These are phyloP conservation scores for Drosophila elegans DNA, from an alignment of 1,140 invertebrate species.

Conservation along the genomic window DNA sequence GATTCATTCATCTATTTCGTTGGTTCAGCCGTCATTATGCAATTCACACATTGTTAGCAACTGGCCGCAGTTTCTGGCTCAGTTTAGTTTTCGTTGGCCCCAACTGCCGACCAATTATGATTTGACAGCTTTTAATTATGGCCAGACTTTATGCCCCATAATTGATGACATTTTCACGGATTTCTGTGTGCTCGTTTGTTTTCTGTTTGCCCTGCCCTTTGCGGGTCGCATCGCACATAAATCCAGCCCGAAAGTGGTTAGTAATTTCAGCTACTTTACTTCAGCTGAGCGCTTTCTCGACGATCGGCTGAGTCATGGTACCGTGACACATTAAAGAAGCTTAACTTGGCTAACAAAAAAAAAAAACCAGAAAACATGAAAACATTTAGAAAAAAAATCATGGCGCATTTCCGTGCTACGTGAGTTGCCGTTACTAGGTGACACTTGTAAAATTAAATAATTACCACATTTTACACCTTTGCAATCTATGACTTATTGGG, in stretches of 20 bases:
- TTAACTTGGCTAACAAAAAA: slow-evolving; percentile 3
- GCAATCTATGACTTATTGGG: neutral
- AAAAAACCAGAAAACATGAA: neutral
- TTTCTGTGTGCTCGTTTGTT: slow-evolving; percentile 24
- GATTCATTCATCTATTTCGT: slow-evolving; percentile 28
- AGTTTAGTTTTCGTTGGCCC: slow-evolving; percentile 5
- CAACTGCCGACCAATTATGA: slow-evolving; percentile 65
- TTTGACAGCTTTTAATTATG: slow-evolving; percentile 79
- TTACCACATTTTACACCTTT: neutral
- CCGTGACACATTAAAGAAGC: slow-evolving; percentile 56
- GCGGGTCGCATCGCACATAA: slow-evolving; percentile 53
- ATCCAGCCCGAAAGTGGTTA: slow-evolving; percentile 17
- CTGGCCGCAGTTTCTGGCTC: slow-evolving; percentile 8
- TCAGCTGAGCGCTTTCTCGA: slow-evolving; percentile 50
- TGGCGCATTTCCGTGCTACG: slow-evolving; percentile 18
- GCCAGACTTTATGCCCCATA: slow-evolving; percentile 54
- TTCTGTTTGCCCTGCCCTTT: slow-evolving; percentile 25
- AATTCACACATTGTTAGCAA: slow-evolving; percentile 77
- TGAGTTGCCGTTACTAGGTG: slow-evolving; percentile 5
- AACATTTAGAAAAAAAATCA: neutral
- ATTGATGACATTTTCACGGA: slow-evolving; percentile 71
- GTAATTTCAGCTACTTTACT: slow-evolving; percentile 33
- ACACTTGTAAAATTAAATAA: slow-evolving; percentile 14
- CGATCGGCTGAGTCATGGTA: slow-evolving; percentile 37
- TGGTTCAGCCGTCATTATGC: slow-evolving; percentile 57